Conservation (phyloP, 2,113 vertebrate species). For the Pedetes capensis region DNA sequence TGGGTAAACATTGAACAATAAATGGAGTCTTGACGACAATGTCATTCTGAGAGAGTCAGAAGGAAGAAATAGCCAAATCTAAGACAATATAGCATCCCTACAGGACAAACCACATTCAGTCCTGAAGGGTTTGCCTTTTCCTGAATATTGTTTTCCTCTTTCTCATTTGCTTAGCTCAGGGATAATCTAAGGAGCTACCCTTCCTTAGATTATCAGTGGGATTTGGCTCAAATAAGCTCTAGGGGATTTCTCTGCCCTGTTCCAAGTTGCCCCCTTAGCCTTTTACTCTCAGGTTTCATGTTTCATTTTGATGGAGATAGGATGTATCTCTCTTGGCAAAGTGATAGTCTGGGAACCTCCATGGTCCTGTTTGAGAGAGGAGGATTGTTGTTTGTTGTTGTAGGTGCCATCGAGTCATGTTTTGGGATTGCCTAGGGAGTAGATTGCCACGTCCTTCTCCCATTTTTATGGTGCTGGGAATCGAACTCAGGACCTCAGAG, state of each 20-base stretch:
- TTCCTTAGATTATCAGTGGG: too few species aligned
- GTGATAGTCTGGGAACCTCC: background rate
- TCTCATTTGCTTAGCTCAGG: background rate
- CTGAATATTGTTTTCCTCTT: background rate
- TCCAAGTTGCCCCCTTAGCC: background rate
- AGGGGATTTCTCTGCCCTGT: background rate
- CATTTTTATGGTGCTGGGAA: too few species aligned
- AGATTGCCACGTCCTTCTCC: too few species aligned
- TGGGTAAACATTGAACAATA: background rate
- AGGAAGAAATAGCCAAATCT: background rate
- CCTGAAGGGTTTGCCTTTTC: background rate
- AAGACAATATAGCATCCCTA: background rate
- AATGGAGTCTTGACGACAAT: background rate
- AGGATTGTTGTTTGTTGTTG: too few species aligned
- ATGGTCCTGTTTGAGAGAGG: too few species aligned
- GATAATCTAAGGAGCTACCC: background rate
- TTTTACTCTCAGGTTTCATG: background rate
- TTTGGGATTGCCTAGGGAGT: too few species aligned
- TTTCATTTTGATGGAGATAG: slow-evolving; percentile 1
- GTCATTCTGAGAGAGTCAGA: background rate
- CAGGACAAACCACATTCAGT: background rate
- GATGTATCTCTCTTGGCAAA: background rate
- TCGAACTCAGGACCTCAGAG: too few species aligned
- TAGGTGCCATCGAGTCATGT: too few species aligned
- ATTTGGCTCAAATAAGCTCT: too few species aligned